Percentiles rank a stretch among this genome's conserved stretches.
Conservation (phyloP, 2,888 invertebrate genomes). For the Ectemnius continuus region DNA sequence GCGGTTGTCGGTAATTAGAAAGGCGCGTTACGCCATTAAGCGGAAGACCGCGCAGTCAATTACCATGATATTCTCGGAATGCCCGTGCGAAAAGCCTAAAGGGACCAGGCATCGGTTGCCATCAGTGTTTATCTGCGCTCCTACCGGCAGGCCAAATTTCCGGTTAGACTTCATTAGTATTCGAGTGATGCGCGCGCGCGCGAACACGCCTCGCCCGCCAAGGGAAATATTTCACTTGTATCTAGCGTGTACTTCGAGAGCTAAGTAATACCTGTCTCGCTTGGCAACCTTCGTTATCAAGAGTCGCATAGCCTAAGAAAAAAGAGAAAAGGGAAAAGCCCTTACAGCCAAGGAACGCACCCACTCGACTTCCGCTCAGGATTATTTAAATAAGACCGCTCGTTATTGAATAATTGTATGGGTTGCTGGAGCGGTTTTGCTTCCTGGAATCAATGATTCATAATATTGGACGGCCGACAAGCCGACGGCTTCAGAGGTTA, state of each 20-base stretch:
- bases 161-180: constrained; percentile 3
- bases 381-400: background rate
- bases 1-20: constrained; percentile 22
- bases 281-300: too few relatives aligned
- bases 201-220: background rate
- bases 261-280: background rate
- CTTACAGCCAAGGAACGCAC: background rate
- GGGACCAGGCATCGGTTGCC: too few relatives aligned
- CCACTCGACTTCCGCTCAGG: background rate
- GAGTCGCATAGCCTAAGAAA: too few relatives aligned
- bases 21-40: constrained; percentile 27
- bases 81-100: background rate
- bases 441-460: constrained; percentile 29
- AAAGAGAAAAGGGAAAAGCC: too few relatives aligned
- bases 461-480: constrained; percentile 9
- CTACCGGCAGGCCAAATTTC: constrained; percentile 1
- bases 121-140: too few relatives aligned
- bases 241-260: background rate
- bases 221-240: background rate
- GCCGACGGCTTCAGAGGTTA: constrained; percentile 39
- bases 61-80: constrained; percentile 13
- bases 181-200: background rate
- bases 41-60: background rate
- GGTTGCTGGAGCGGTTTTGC: background rate
- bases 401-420: constrained; percentile 8